These are phyloP conservation scores for Amphilophus citrinellus DNA, from an alignment of 2,113 vertebrate genomes.

Conservation along the genomic window DNA sequence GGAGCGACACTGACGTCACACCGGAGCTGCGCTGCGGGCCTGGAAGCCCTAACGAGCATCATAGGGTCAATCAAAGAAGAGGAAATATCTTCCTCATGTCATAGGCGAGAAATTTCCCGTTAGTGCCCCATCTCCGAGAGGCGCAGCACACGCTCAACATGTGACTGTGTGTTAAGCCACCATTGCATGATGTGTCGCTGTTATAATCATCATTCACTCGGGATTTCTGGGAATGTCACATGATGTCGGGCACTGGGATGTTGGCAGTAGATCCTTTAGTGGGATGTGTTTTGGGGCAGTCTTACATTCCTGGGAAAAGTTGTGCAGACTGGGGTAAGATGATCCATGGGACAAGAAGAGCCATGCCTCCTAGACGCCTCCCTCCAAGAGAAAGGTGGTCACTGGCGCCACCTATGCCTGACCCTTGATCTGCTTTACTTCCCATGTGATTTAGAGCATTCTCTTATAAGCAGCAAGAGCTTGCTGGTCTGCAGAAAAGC, in stretches of 20 bases:
- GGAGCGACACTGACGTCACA: conserved; percentile 32
- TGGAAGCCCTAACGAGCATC: conserved; percentile 46
- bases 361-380: neutral
- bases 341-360: neutral
- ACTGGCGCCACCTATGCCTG: neutral
- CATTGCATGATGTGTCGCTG: conserved; percentile 41
- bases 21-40: neutral
- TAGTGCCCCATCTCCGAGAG: neutral
- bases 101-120: conserved; percentile 37
- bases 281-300: neutral
- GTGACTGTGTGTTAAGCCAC: conserved; percentile 14
- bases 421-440: neutral
- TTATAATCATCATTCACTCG: neutral
- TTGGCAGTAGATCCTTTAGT: neutral
- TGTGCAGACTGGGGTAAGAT: neutral
- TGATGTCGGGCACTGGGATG: neutral
- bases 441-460: neutral
- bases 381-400: neutral
- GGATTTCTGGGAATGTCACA: neutral
- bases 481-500: too few relatives aligned
- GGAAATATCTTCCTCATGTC: conserved; percentile 48
- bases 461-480: neutral
- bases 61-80: conserved; percentile 47
- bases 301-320: neutral
- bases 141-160: conserved; percentile 5